These are phyloP conservation scores for Pithecia hirsuta DNA, from an alignment of 2,797 vertebrate species.

Conservation along the genomic window DNA sequence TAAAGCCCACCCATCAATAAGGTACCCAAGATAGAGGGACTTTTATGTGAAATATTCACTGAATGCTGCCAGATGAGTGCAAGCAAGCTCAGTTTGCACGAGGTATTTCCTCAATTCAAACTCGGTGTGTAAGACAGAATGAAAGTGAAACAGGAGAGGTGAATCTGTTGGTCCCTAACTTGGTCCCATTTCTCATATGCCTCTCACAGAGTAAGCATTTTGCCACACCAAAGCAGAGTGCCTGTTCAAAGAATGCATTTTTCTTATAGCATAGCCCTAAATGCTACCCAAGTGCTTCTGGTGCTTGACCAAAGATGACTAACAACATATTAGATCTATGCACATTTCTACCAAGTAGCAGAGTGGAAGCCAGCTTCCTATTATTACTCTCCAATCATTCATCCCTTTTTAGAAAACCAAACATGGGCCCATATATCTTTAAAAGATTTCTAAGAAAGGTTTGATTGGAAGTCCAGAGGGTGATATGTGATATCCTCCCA, in stretches of 20 bases:
- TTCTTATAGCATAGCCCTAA: neutral
- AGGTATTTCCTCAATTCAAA: neutral
- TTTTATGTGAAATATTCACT: neutral
- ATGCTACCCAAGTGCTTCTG: neutral
- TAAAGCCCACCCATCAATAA: neutral
- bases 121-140: neutral
- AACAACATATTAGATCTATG: neutral
- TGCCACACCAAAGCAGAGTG: neutral
- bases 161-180: neutral
- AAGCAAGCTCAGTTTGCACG: accelerated
- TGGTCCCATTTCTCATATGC: neutral
- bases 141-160: neutral
- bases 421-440: neutral
- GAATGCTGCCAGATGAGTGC: neutral
- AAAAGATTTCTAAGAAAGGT: neutral
- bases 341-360: neutral
- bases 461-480: neutral
- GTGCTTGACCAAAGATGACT: neutral
- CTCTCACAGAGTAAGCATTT: neutral
- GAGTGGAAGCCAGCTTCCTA: neutral
- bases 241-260: neutral
- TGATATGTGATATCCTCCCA: neutral
- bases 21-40: neutral
- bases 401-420: neutral
- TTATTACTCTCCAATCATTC: neutral